phyloP scores from a whole-genome alignment of 2,888 invertebrate species.

The Escarpia spicata region DNA sequence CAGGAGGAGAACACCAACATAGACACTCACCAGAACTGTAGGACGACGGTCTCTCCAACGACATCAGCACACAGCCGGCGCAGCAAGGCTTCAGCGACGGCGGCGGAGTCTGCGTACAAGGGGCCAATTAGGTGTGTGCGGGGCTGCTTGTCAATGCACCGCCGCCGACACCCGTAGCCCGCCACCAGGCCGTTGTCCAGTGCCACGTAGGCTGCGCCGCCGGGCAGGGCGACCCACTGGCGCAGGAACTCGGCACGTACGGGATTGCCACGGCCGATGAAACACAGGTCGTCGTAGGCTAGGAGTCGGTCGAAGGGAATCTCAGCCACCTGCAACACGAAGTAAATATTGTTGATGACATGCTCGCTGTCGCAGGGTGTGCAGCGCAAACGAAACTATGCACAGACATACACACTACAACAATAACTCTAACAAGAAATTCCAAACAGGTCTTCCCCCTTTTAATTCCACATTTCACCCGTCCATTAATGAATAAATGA shows the following conservation, averaged over 20 bases:
- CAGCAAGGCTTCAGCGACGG: conserved; percentile 28
- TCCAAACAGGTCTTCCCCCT: too few relatives aligned
- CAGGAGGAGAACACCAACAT: too few relatives aligned
- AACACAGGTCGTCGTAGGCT: conserved; percentile 35
- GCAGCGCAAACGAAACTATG: too few relatives aligned
- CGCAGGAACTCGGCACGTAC: conserved; percentile 30
- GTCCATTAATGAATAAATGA: too few relatives aligned
- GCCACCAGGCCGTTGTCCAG: conserved; percentile 23
- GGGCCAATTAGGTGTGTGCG: conserved; percentile 31
- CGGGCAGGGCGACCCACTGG: conserved; percentile 29
- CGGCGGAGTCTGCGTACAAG: conserved; percentile 30
- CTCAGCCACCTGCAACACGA: conserved; percentile 24
- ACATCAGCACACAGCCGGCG: conserved; percentile 24
- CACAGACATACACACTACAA: too few relatives aligned
- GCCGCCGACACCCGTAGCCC: conserved; percentile 25
- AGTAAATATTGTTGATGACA: neutral
- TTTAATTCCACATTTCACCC: too few relatives aligned
- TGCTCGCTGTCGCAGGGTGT: too few relatives aligned
- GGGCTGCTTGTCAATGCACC: conserved; percentile 25
- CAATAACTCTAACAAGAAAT: too few relatives aligned
- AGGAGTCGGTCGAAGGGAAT: conserved; percentile 31
- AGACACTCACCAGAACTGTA: conserved; percentile 30
- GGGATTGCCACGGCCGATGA: conserved; percentile 30
- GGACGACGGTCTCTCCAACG: conserved; percentile 24
- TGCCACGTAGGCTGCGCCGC: conserved; percentile 32